Percentiles rank a stretch among this genome's conserved stretches.
Conservation (phyloP, 2,797 vertebrate species). For the Lophotriccus pileatus region DNA sequence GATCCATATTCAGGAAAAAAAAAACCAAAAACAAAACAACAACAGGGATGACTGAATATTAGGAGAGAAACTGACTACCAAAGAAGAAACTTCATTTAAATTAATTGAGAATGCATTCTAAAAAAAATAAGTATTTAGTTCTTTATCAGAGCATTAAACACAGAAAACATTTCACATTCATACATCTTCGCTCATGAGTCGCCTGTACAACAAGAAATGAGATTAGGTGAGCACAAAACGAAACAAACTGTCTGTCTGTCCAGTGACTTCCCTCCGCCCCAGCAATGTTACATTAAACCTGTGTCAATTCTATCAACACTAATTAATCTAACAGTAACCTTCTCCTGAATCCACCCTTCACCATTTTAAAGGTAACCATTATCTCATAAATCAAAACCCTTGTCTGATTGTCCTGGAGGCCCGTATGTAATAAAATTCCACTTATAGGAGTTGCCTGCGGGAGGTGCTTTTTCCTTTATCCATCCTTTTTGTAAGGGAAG, state of each 20-base stretch:
- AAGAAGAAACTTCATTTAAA: background rate
- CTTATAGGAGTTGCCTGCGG: background rate
- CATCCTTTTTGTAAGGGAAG: background rate
- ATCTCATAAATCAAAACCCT: slow-evolving; percentile 24
- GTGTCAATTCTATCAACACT: background rate
- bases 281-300: background rate
- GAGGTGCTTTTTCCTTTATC: background rate
- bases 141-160: background rate
- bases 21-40: background rate
- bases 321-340: slow-evolving; percentile 38
- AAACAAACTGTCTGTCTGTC: background rate
- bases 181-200: background rate
- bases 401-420: background rate
- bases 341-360: background rate
- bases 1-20: background rate
- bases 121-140: background rate
- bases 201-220: background rate
- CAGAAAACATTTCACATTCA: background rate
- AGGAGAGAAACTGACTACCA: background rate
- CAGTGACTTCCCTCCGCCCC: background rate
- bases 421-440: background rate
- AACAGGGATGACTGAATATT: background rate
- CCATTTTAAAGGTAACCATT: background rate
- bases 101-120: background rate
- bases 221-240: background rate